Evolutionary conservation across 2,113 vertebrate species (phyloP).

Genomic region (Dascyllus trimaculatus): DNA sequence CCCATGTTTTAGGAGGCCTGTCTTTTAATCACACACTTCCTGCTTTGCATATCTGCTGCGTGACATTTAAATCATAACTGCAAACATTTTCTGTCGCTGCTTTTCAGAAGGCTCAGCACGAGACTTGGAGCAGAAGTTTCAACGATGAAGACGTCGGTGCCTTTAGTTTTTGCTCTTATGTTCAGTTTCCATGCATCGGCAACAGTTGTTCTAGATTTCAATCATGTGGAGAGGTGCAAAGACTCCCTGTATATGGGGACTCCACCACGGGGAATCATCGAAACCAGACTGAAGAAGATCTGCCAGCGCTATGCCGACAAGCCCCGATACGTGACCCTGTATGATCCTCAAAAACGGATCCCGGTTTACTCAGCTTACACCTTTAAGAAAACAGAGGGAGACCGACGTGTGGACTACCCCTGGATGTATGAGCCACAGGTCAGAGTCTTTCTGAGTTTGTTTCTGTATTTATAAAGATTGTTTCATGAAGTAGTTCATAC

Average conservation of each 20-base stretch:
- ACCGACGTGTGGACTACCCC: conserved; percentile 78
- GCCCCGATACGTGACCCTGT: conserved; percentile 79
- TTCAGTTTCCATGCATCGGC: conserved; percentile 2
- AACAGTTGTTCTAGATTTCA: conserved; percentile 79
- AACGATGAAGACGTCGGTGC: conserved; percentile 21
- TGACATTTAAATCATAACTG: conserved; percentile 58
- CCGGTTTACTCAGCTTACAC: conserved; percentile 82
- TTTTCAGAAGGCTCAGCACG: background rate
- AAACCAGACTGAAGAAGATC: conserved; percentile 71
- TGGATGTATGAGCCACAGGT: conserved; percentile 86
- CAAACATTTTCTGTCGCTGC: background rate
- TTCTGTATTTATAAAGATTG: too few species aligned
- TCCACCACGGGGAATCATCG: conserved; percentile 70
- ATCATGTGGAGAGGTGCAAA: conserved; percentile 80
- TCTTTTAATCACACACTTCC: background rate
- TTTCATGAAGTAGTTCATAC: background rate
- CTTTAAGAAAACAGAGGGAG: conserved; percentile 83
- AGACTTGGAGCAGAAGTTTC: conserved; percentile 9
- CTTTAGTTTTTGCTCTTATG: conserved; percentile 12
- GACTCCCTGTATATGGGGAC: conserved; percentile 84
- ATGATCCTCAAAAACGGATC: conserved; percentile 76
- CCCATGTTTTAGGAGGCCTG: background rate
- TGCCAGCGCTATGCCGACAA: conserved; percentile 80
- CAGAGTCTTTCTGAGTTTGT: conserved; percentile 15
- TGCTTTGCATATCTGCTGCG: conserved; percentile 67